Base-by-base conservation (phyloP, 2,113 vertebrate species). In the Neotoma lepida region DNA sequence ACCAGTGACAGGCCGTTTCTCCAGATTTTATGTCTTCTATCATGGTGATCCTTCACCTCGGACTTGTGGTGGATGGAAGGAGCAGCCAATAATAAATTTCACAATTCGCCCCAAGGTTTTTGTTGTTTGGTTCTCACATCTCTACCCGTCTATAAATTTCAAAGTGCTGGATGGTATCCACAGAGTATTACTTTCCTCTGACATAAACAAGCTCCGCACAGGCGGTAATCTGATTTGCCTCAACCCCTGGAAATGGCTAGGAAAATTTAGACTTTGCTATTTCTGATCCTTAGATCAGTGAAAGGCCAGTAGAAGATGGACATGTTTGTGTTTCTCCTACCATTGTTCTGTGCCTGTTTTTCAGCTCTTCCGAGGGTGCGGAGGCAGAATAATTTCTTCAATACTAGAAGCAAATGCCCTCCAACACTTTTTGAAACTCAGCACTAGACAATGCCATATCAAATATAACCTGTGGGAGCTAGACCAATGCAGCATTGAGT, bases 211-310 rank as follows among this genome's bases (percentile, higher is more conserved):
- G 15, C 44, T 87, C 80, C 92, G 54, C 33, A 44, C 35, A 64
- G 74, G 70, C 91, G 51, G 89, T 76, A 76, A 96, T 91, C 74
- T 95, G 87, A 91, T 91, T 95, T 92, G 78, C 87, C 56, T 89
- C 5, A 8, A 85, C 84, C 74, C 87, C 70, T 91, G 85, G 86
- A 96, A 95, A 96, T 93, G 90, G 88, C 77, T 89, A 94, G 68
- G 64, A 87, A 51, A 95, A 94, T 85, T 74, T 84, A 84, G 51
- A 95, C 88, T 73, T 89, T 91, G 73, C 78, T 97, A n/a, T 91
- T 93, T 91, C 78, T 93, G 93, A 86, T 84, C 84, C 73, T 92
- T 86, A 80, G 64, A 82, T 92, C 63, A 44, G 84, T 7, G 6
- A 66, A 96, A 96, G 61, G 28, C 46, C 74, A 84, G 4, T 33